These are phyloP conservation scores for Colletes collaris DNA, from an alignment of 2,888 invertebrate species.

Conservation along the genomic window DNA sequence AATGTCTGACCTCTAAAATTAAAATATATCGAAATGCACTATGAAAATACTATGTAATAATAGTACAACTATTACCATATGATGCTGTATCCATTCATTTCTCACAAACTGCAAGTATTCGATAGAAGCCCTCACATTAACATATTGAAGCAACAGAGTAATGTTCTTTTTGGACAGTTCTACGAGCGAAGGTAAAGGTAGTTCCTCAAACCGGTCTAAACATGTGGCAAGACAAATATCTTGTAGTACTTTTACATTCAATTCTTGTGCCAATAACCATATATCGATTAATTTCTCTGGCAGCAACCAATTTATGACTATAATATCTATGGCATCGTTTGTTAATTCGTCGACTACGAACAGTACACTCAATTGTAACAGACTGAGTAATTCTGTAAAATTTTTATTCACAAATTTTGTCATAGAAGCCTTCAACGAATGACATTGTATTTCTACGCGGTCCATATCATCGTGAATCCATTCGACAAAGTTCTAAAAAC, in stretches of 20 bases:
- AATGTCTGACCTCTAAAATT: constrained; percentile 15
- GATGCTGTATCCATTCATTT: constrained; percentile 54
- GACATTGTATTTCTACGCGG: constrained; percentile 22
- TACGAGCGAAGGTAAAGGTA: constrained; percentile 60
- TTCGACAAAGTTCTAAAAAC: constrained; percentile 72
- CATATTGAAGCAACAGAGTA: constrained; percentile 67
- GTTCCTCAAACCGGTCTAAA: constrained; percentile 72
- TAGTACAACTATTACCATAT: constrained; percentile 28
- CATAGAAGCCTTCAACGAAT: constrained; percentile 63
- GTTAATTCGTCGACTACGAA: constrained; percentile 72
- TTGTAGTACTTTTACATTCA: constrained; percentile 64
- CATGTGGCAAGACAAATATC: constrained; percentile 70
- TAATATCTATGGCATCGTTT: constrained; percentile 68
- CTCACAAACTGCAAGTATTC: constrained; percentile 45
- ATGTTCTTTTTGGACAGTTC: constrained; percentile 57
- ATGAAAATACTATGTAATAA: neutral
- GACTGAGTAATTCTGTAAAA: constrained; percentile 64
- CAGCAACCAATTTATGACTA: constrained; percentile 66
- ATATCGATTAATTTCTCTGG: constrained; percentile 69
- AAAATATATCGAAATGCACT: constrained; percentile 6
- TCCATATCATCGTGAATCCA: constrained; percentile 71
- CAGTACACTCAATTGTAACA: constrained; percentile 73
- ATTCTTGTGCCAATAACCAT: constrained; percentile 72
- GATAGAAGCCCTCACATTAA: constrained; percentile 61
- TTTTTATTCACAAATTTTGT: constrained; percentile 62